Evolutionary conservation across 1,140 invertebrate genomes (phyloP), one percentile per base, ranked within the genome.

Genomic region (Tetramorium parvispinum): DNA sequence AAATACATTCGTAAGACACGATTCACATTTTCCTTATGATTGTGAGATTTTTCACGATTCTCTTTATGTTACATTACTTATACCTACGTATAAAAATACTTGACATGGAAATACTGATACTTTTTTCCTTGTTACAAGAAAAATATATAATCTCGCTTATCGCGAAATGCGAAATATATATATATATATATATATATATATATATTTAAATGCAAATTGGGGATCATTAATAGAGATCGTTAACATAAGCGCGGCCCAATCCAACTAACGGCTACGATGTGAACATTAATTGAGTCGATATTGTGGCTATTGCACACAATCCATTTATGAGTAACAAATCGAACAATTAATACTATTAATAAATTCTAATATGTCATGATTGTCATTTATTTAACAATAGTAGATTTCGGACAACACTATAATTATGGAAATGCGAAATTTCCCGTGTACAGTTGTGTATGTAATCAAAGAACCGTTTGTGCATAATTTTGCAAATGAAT

Each of bases 331-430:
- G 40, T 13, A 46, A 46, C 40, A 68, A 24, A 66, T 46, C 13
- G 13, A 13, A 68, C 40, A 68, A 43, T 68, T 46, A 70, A 70
- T 70, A 13, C 40, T 46, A 70, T 46, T 66, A 66, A 66, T 66
- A 66, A 43, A 43, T 43, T 10, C 11, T 70, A 18, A 70, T 16
- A 46, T 13, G n/a, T 43, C 21, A 70, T 11, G 7, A 46, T 68
- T 46, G 16, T 70, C 7, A 70, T 46, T 70, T 70, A 46, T 46
- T 70, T 46, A 37, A 46, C 13, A 70, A 46, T 24, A 46, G 13
- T 46, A 70, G 66, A 24, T 70, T 70, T 46, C 46, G 40, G 21
- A 8, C 46, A 4, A 13, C 13, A 46, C 32, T 70, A 13, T 70
- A 46, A 70, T 43, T 70, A 46, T 46, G 40, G 11, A 46, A 68